Conservation (phyloP, 2,797 vertebrate species). For the Poecilia picta region DNA sequence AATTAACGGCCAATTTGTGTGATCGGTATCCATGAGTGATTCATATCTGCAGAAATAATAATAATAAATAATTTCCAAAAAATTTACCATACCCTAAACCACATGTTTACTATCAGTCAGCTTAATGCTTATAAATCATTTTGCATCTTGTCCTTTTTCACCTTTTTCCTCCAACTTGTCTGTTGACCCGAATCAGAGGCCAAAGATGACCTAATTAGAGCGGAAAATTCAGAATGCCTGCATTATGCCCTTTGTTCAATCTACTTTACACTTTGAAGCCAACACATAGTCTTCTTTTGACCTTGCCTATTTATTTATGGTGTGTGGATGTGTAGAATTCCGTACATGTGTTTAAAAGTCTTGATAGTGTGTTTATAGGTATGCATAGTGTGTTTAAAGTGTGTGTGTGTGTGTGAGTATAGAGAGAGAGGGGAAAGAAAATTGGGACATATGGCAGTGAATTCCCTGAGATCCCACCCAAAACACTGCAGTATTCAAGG, state of each 20-base stretch:
- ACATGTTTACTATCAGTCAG: conserved; percentile 10
- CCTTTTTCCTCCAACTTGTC: conserved; percentile 58
- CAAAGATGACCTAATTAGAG: conserved; percentile 68
- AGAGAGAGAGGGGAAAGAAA: conserved; percentile 34
- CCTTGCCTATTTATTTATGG: conserved; percentile 63
- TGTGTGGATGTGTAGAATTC: conserved; percentile 21
- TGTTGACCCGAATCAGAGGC: conserved; percentile 53
- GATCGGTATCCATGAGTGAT: no score
- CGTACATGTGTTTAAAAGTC: conserved; percentile 1
- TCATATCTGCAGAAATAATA: no score
- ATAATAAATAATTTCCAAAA: no score
- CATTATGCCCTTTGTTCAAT: conserved; percentile 50
- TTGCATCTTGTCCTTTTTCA: conserved; percentile 37
- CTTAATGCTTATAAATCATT: conserved; percentile 33
- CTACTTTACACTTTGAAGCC: conserved; percentile 42
- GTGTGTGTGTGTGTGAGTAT: conserved; percentile 16
- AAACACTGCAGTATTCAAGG: conserved; percentile 70
- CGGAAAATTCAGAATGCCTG: conserved; percentile 63
- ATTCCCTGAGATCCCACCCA: conserved; percentile 74
- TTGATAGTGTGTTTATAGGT: background rate
- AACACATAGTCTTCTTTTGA: conserved; percentile 56
- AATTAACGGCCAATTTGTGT: no score
- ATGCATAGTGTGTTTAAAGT: conserved; percentile 21
- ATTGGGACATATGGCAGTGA: conserved; percentile 77
- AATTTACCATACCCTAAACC: background rate